Evolutionary conservation across 2,797 vertebrate species (phyloP), one percentile per base, ranked within the genome.

Genomic region (Trachurus trachurus): DNA sequence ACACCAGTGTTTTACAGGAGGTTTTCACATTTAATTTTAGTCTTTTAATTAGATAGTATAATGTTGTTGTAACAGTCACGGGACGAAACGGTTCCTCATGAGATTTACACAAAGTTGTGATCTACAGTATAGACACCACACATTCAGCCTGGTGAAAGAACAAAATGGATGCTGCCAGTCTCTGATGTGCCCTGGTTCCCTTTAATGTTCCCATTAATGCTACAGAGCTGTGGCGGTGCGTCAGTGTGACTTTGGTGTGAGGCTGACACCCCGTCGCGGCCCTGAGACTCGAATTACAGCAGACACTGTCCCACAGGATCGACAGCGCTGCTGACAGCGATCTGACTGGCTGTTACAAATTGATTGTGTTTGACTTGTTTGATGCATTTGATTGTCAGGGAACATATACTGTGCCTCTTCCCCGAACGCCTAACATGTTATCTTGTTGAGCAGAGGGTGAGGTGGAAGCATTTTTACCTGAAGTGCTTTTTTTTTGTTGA

Each of bases 361-460:
- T 85, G 73, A 90, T 80, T 29, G 60, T 86, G 87, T 89, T 87
- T 87, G 88, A 92, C 88, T 80, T 81, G 74, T 88, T 74, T 75
- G 66, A 85, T 81, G 53, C 68, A 47, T 78, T 53, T 79, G 71
- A 87, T 86, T 87, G 85, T 83, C 88, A 79, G 81, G 57, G 49
- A 82, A 71, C 84, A 82, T 78, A 71, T 37, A 59, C 34, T 69
- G 52, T 10, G 54, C 15, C 50, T 71, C 78, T 31, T 64, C 34
- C 16, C 50, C 34, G 5, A 40, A 71, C 42, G 16, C 22, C 56
- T 31, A 49, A 76, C 75, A 67, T 78, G 52, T n/a, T 31, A 60
- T 78, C 17, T 60, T 2, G 66, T 76, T 76, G 72, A 15, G 31
- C 6, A 39, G 15, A 17, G 40, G 44, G 6, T n/a, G 49, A 68